Base-by-base conservation (phyloP, 2,113 vertebrate genomes). In the Boulengeromyrus knoepffleri region DNA sequence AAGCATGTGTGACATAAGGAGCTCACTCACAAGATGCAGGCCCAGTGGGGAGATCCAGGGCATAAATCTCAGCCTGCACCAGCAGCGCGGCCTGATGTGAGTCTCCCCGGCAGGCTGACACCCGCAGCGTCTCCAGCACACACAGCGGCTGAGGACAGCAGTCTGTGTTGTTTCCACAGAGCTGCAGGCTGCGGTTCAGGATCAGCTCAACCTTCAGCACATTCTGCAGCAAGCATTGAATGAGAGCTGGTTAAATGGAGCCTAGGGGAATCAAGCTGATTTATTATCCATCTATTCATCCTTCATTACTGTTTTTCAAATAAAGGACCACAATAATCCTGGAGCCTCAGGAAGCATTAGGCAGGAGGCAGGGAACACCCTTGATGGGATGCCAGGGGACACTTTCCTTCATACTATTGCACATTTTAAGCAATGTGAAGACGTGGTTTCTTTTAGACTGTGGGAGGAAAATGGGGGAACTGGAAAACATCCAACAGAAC, bases 51-150 rank as follows among this genome's bases (percentile, higher is more conserved):
- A 95, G 93, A 10, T 95, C 91, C 92, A 94, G 95, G 85, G 96
- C 95, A 88, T 97, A 96, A 90, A 99, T 97, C 92, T 96, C 95
- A 86, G 93, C 97, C 93, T 97, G 97, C 90, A 99, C 94, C 56
- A 97, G 93, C n/a, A 99, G 94, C 3, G 92, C 95, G 0, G 97
- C 95, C 91, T 93, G 91, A 21, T 93, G 70, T 27, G 52, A 89
- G 0, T 92, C 90, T 0, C 90, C 93, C 53, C 1, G 92, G 92
- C 97, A 97, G 0, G 97, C 98, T 0, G 96, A 95, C 66, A 99
- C 93, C 91, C 95, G 96, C 56, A 99, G 94, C 0, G 95, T 94
- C 74, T 98, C 97, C 66, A 97, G 31, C 21, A 97, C 4, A 2
- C 98, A 99, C 0, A 96, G 95, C 0, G 93, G 90, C 24, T 93